Base-by-base conservation (phyloP, 1,140 invertebrate species). In the Habropoda laboriosa region DNA sequence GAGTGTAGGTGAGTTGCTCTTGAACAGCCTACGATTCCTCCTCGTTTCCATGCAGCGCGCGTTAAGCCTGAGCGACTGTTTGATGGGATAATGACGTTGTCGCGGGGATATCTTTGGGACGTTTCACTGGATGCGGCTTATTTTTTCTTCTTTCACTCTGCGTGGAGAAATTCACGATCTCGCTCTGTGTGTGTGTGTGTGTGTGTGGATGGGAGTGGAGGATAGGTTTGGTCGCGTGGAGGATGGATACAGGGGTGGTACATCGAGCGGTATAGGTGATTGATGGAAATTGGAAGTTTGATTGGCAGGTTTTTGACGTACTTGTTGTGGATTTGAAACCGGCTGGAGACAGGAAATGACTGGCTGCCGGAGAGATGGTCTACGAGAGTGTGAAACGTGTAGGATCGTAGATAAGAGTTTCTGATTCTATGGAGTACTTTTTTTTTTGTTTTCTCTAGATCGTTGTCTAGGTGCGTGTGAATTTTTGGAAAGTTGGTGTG, bases 281-380 rank as follows among this genome's bases (percentile, higher is more conserved):
- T 47, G 73, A 60, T 61, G 38, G 42, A 82, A 71, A 40, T 77
- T 77, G 74, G 53, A 78, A 51, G 21, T 49, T 71, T 71, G 66
- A 70, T 78, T 60, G 75, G 42, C 67, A 71, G 66, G 51, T 67
- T 76, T 70, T 66, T 13, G 66, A 49, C 66, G 75, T 13, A 16
- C 18, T 70, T 58, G 71, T 27, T 66, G 66, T 3, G 64, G 16
- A 70, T 47, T 68, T 58, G 16, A 16, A 49, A 47, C 35, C n/a
- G 64, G 40, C 32, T 57, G 35, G 18, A 8, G 35, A 8, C 27
- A 16, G 38, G 74, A 57, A 57, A 67, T 75, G 27, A 40, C 73
- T 38, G 45, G 1, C n/a, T 27, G 30, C 32, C 12, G 47, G 1
- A 38, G 64, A 8, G 0, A 3, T 18, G n/a, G 35, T 51, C n/a